Evolutionary conservation across 2,797 vertebrate species (phyloP).

Genomic region (Aeoliscus strigatus): DNA sequence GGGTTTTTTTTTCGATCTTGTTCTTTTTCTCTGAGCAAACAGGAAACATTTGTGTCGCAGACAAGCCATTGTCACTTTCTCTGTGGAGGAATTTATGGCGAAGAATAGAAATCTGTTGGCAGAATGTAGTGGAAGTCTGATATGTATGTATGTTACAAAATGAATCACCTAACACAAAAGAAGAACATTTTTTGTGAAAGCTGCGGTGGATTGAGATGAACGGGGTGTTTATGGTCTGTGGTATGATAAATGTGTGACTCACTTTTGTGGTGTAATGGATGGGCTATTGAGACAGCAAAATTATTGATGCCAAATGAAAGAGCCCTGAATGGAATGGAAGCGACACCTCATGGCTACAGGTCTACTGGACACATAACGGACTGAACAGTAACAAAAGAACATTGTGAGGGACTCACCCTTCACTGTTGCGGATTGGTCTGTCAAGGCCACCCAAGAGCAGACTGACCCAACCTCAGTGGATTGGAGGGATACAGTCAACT

Average conservation of each 20-base stretch:
- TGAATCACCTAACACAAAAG: conserved; percentile 31
- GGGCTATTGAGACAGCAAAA: conserved; percentile 53
- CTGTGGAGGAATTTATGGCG: conserved; percentile 13
- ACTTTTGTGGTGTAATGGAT: conserved; percentile 46
- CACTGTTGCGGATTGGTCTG: conserved; percentile 31
- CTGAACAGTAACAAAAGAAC: conserved; percentile 34
- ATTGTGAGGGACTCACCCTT: conserved; percentile 33
- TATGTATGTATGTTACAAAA: conserved; percentile 42
- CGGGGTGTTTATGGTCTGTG: conserved; percentile 39
- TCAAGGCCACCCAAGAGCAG: conserved; percentile 30
- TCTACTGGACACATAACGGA: no score
- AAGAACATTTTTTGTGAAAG: conserved; percentile 50
- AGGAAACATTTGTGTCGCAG: conserved; percentile 20
- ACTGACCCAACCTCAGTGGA: conserved; percentile 21
- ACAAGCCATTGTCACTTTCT: conserved; percentile 21
- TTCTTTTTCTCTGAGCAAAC: conserved; percentile 11
- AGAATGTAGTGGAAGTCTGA: conserved; percentile 25
- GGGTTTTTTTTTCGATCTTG: conserved; percentile 6
- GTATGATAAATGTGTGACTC: conserved; percentile 51
- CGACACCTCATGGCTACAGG: conserved; percentile 25
- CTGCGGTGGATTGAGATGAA: conserved; percentile 28
- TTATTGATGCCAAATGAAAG: conserved; percentile 50
- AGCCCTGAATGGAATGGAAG: conserved; percentile 42
- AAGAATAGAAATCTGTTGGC: no score
- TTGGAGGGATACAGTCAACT: conserved; percentile 39